These are phyloP conservation scores for Melanaphis sacchari DNA, from an alignment of 1,140 invertebrate species.

Conservation along the genomic window DNA sequence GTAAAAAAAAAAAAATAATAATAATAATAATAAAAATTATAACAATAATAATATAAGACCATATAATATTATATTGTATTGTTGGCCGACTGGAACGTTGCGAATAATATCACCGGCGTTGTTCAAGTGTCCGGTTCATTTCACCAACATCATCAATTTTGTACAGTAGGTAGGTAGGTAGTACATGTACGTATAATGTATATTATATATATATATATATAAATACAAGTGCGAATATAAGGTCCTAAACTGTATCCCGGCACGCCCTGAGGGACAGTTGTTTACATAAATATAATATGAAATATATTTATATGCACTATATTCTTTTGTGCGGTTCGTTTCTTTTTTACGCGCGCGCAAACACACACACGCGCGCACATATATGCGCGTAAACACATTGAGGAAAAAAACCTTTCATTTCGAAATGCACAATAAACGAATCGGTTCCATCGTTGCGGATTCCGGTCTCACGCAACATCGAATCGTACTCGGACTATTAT, in stretches of 20 bases:
- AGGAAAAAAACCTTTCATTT: slow-evolving; percentile 38
- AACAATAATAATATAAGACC: slow-evolving; percentile 1
- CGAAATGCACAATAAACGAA: slow-evolving; percentile 52
- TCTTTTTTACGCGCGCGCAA: slow-evolving; percentile 22
- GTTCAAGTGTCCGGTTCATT: slow-evolving; percentile 46
- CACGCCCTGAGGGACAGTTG: slow-evolving; percentile 35
- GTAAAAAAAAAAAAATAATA: not conserved
- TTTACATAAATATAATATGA: slow-evolving; percentile 35
- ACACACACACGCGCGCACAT: not conserved
- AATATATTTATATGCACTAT: slow-evolving; percentile 22
- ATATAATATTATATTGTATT: not conserved
- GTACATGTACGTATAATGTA: not conserved
- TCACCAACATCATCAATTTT: slow-evolving; percentile 31
- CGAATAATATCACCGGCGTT: slow-evolving; percentile 19
- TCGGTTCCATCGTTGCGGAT: slow-evolving; percentile 56
- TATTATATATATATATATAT: not conserved
- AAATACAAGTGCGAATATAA: not conserved
- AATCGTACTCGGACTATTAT: slow-evolving; percentile 45
- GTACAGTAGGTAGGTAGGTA: not conserved
- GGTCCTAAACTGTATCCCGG: not conserved
- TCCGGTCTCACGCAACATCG: slow-evolving; percentile 57
- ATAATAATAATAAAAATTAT: not conserved
- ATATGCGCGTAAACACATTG: not conserved
- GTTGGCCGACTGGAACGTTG: not conserved
- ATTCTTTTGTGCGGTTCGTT: slow-evolving; percentile 34